A percentile compares a stretch with the other conserved stretches of the same genome.
phyloP scores from a whole-genome alignment of 2,797 vertebrate species.

The Macroramphosus scolopax region DNA sequence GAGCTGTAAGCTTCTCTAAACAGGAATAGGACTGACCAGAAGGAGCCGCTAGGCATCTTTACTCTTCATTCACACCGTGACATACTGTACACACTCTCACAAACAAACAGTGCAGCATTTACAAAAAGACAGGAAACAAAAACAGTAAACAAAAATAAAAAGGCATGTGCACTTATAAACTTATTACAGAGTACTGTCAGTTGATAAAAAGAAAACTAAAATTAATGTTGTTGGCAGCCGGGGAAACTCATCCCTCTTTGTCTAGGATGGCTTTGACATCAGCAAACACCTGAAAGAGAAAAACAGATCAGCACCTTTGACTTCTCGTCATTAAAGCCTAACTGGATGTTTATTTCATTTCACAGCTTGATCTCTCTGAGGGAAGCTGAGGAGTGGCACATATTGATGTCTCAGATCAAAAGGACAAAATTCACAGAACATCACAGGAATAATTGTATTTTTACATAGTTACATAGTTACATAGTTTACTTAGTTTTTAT shows the following conservation, averaged over 20 bases:
- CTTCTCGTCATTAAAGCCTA: too few species aligned
- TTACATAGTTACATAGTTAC: too few species aligned
- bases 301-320: too few species aligned
- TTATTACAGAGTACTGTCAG: slow-evolving; percentile 39
- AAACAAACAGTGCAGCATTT: slow-evolving; percentile 37
- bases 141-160: slow-evolving; percentile 62
- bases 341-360: too few species aligned
- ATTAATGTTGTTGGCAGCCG: slow-evolving; percentile 42
- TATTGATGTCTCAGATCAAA: too few species aligned
- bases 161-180: slow-evolving; percentile 56
- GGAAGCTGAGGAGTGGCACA: too few species aligned
- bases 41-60: slow-evolving; percentile 20
- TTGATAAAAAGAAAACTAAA: slow-evolving; percentile 59
- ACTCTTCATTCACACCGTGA: slow-evolving; percentile 30
- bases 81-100: slow-evolving; percentile 18
- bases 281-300: slow-evolving; percentile 86
- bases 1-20: slow-evolving; percentile 16
- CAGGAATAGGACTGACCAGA: slow-evolving; percentile 4
- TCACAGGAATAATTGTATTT: too few species aligned
- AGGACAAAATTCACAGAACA: too few species aligned
- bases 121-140: slow-evolving; percentile 51
- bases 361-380: too few species aligned
- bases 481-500: too few species aligned
- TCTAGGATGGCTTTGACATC: slow-evolving; percentile 90
- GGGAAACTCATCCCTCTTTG: slow-evolving; percentile 82